Evolutionary conservation across 2,797 vertebrate genomes (phyloP).

Genomic region (Nothura maculosa): DNA sequence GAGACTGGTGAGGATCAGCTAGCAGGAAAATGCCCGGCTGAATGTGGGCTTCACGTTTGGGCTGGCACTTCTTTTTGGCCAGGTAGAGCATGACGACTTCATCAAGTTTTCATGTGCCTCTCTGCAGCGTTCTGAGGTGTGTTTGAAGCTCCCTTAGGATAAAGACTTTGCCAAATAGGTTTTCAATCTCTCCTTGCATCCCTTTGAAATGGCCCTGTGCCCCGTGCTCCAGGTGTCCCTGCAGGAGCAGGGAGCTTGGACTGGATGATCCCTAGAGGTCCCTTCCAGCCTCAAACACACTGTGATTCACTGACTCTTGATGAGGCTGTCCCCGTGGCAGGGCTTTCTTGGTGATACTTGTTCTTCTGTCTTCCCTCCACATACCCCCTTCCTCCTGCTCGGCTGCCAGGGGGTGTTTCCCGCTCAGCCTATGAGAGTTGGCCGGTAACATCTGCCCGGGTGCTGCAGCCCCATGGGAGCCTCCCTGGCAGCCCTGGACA

Average conservation of each 20-base stretch:
- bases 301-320: neutral
- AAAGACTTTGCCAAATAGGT: neutral
- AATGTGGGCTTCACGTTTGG: neutral
- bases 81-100: neutral
- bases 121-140: neutral
- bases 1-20: neutral
- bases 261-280: no score
- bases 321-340: neutral
- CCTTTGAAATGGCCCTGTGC: neutral
- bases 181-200: neutral
- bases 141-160: neutral
- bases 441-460: conserved; percentile 82
- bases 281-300: no score
- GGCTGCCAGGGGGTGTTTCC: conserved; percentile 70
- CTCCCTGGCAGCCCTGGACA: neutral
- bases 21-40: neutral
- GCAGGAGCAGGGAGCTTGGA: no score
- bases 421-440: conserved; percentile 82
- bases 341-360: neutral
- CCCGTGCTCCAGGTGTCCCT: no score
- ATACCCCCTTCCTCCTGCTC: neutral
- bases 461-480: conserved; percentile 44
- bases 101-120: neutral
- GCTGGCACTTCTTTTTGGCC: neutral
- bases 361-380: neutral